Percentiles rank a stretch among this genome's conserved stretches.
These are phyloP conservation scores for Anguilla obscura DNA, from an alignment of 2,797 vertebrate genomes.

Conservation along the genomic window DNA sequence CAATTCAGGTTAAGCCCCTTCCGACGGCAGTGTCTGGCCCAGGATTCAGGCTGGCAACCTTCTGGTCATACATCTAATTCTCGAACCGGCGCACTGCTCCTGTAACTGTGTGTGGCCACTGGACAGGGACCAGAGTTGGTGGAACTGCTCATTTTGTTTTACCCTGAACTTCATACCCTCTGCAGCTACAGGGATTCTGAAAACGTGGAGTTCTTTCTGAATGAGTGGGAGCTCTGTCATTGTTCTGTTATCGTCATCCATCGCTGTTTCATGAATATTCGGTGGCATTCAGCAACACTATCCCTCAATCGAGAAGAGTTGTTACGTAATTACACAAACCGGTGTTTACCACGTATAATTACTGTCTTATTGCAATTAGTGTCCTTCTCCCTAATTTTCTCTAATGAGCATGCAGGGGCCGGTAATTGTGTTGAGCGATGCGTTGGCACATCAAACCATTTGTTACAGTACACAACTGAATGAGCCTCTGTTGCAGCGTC, in stretches of 20 bases:
- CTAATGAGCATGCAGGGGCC: conserved; percentile 19
- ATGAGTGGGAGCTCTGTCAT: not conserved
- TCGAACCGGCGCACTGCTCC: not conserved
- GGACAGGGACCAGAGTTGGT: not conserved
- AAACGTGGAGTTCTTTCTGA: not conserved
- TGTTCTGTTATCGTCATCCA: not conserved
- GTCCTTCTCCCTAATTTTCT: conserved; percentile 22
- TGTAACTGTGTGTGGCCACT: not conserved
- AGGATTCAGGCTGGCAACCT: conserved; percentile 13
- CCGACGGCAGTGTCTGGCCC: not conserved
- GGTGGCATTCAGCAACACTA: not conserved
- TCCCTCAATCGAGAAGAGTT: conserved; percentile 10
- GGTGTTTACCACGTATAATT: conserved; percentile 17
- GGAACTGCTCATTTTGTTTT: not conserved
- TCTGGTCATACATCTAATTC: not conserved
- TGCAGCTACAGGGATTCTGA: not conserved
- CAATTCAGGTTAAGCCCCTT: not conserved
- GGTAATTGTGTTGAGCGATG: conserved; percentile 5
- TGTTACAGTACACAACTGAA: conserved; percentile 17
- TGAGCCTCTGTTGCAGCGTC: not conserved
- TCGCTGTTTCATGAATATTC: not conserved
- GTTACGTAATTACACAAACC: conserved; percentile 17
- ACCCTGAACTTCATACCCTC: not conserved
- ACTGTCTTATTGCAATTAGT: conserved; percentile 24
- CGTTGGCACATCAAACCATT: not conserved